Evolutionary conservation across 2,797 vertebrate species (phyloP), one percentile per base, ranked within the genome.

Genomic region (Acanthurus tractus): DNA sequence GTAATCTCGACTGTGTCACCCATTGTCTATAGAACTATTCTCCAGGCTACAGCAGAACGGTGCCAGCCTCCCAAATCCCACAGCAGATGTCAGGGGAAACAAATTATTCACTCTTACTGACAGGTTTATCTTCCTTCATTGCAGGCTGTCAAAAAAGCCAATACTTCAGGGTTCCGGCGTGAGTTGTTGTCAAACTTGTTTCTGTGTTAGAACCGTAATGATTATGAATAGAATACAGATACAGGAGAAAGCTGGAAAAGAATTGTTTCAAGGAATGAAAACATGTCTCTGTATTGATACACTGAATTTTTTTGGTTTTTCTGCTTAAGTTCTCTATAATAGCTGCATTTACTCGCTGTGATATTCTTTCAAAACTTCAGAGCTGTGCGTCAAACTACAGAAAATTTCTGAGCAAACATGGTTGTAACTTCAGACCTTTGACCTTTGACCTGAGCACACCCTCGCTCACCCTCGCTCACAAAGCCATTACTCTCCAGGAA

Each of bases 81-180:
- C 52, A 81, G 78, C 74, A 83, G 79, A 87, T 86, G 85, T 85
- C 87, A 84, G 76, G 65, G 68, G 82, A 80, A 78, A 83, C 81
- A 88, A 85, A 91, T 89, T 81, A 89, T 88, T 93, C 88, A 89
- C 86, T 89, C 70, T 83, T 67, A 80, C 84, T 85, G 92, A 94
- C 93, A 91, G 89, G 78, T 93, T 94, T 92, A 93, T 92, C 81
- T 89, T 86, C 91, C 76, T 91, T 76, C 57, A 76, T 89, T 79
- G 74, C 78, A 69, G 78, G 85, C 79, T 94, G 91, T 89, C 92
- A 92, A 79, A 86, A 40, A 83, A 89, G 74, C 59, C 83, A 86
- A 87, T 84, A 89, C 79, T 89, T 87, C 68, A 64, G 70, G 59
- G 71, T 79, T 76, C 76, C 70, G 53, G 57, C 23, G 55, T 76